phyloP scores from a whole-genome alignment of 2,113 vertebrate genomes.

The Pelecanoides urinatrix region DNA sequence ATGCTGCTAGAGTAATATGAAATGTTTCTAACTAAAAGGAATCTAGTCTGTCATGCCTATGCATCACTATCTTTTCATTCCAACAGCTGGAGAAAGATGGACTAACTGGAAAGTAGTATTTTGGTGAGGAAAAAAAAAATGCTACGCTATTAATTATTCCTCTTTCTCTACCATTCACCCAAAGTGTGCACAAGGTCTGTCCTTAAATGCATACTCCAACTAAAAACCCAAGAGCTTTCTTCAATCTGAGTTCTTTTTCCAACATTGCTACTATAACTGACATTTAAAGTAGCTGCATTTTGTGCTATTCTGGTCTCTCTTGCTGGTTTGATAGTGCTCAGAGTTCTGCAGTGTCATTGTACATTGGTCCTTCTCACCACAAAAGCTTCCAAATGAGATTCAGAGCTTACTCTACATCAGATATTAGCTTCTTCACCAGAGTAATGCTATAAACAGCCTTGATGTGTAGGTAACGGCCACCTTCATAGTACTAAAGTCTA shows the following conservation, averaged over 20 bases:
- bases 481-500: background rate
- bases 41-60: fast-evolving
- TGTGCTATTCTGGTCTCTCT: background rate
- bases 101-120: background rate
- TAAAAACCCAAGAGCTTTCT: background rate
- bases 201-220: background rate
- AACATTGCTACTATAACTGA: background rate
- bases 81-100: background rate
- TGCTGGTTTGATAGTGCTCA: background rate
- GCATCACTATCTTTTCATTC: background rate
- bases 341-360: background rate
- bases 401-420: background rate
- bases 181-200: background rate
- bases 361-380: background rate
- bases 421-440: background rate
- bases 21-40: background rate
- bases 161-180: background rate
- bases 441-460: background rate
- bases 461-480: background rate
- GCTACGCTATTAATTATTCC: background rate
- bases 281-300: background rate
- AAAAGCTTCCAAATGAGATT: background rate
- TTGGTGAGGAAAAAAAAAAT: no score
- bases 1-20: background rate
- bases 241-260: background rate